A percentile compares a stretch with the other conserved stretches of the same genome.
Conservation (phyloP, 2,113 vertebrate genomes). For the Grammomys dolichurus region DNA sequence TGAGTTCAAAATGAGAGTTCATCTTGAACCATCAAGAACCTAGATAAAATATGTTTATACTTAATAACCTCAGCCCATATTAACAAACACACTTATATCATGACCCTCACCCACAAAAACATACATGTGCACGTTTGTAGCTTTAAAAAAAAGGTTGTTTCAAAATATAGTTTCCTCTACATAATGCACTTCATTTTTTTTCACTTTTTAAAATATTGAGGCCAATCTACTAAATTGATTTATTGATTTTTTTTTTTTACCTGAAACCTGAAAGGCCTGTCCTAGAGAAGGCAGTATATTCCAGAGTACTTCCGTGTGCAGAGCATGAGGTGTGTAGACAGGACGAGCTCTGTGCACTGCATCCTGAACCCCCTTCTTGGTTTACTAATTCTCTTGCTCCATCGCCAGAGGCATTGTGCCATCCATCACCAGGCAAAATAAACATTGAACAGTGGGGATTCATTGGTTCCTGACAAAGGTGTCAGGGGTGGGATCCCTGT, state of each 20-base stretch:
- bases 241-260: not conserved
- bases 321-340: not conserved
- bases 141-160: not conserved
- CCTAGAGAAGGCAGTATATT: not conserved
- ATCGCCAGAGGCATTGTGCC: not conserved
- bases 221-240: not conserved
- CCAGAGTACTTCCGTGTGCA: not conserved
- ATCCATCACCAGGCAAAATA: not conserved
- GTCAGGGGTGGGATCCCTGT: not conserved
- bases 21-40: constrained; percentile 11
- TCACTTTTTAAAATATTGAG: not conserved
- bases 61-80: not conserved
- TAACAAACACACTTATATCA: constrained; percentile 31
- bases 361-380: not conserved
- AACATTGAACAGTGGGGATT: not conserved
- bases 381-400: not conserved
- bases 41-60: not conserved
- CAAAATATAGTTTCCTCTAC: not conserved
- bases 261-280: not conserved
- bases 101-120: not conserved
- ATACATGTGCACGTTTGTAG: not conserved
- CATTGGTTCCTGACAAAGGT: not conserved
- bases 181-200: not conserved
- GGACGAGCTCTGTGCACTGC: not conserved
- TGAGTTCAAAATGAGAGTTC: constrained; percentile 43